Conservation (phyloP, 2,888 invertebrate species). For the Polia nebulosa region DNA sequence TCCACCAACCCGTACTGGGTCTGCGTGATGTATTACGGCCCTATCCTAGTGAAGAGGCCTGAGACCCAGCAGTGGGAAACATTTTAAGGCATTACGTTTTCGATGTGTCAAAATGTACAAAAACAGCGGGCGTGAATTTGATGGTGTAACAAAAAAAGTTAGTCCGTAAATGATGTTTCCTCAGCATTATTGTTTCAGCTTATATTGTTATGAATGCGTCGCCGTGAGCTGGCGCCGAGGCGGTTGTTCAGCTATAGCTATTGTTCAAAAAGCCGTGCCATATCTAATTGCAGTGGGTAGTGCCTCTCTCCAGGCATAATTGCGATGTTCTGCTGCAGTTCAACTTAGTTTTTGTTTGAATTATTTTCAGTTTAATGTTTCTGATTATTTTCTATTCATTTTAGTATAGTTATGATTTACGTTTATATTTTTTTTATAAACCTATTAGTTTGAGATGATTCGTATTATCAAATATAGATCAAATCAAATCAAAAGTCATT, state of each 20-base stretch:
- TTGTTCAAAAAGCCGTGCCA: constrained; percentile 72
- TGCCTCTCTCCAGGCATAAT: constrained; percentile 70
- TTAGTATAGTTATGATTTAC: not conserved
- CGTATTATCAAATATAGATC: not conserved
- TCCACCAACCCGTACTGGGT: too few species aligned
- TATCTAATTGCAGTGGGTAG: constrained; percentile 74
- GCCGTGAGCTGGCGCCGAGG: constrained; percentile 55
- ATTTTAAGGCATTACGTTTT: too few species aligned
- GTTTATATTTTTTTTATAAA: not conserved
- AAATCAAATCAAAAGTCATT: too few species aligned
- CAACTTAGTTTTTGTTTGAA: constrained; percentile 66
- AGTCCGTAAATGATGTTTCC: constrained; percentile 48
- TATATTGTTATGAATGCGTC: constrained; percentile 65
- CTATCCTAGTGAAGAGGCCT: too few species aligned
- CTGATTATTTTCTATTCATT: constrained; percentile 18
- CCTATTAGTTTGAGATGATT: not conserved
- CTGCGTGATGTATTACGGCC: too few species aligned
- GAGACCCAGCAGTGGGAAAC: too few species aligned
- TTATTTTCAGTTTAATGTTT: constrained; percentile 43
- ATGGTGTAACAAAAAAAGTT: constrained; percentile 49
- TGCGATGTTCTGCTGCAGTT: constrained; percentile 71
- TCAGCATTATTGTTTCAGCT: constrained; percentile 60
- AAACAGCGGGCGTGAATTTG: constrained; percentile 12
- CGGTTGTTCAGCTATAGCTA: constrained; percentile 65
- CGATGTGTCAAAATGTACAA: not conserved